phyloP scores from a whole-genome alignment of 1,140 invertebrate species.

The Drosophila erecta region DNA sequence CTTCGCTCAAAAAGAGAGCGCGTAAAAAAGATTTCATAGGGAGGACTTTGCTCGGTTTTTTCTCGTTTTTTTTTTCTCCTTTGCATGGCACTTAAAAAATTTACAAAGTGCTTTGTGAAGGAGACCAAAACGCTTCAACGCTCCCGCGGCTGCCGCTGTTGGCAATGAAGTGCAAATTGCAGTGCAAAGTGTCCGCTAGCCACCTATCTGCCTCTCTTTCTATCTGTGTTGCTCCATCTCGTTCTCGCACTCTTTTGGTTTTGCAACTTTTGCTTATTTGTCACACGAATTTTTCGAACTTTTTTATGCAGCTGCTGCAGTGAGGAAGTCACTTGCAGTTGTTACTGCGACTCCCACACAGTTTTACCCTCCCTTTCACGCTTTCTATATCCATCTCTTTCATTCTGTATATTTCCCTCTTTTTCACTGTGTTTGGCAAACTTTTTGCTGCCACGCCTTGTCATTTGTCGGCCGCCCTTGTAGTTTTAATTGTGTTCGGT shows the following conservation, averaged over 20 bases:
- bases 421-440: constrained; percentile 51
- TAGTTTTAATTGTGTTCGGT: constrained; percentile 73
- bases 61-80: constrained; percentile 22
- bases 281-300: constrained; percentile 59
- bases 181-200: constrained; percentile 68
- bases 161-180: constrained; percentile 82
- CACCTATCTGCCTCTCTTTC: neutral
- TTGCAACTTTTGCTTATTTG: constrained; percentile 78
- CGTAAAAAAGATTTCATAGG: constrained; percentile 6
- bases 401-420: neutral
- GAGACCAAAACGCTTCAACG: constrained; percentile 68
- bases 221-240: neutral
- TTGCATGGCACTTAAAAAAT: constrained; percentile 79
- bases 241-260: constrained; percentile 16
- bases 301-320: constrained; percentile 34
- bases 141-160: constrained; percentile 33
- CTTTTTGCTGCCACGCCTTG: constrained; percentile 55
- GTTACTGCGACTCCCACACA: constrained; percentile 36
- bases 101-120: constrained; percentile 77
- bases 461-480: constrained; percentile 43
- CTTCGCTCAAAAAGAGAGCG: constrained; percentile 33
- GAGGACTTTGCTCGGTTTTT: constrained; percentile 15
- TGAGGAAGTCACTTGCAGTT: constrained; percentile 70
- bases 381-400: neutral
- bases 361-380: neutral